Percentiles rank a stretch among this genome's conserved stretches.
phyloP scores from a whole-genome alignment of 30 jellyfish, hydroid and myxozoan genomes.

The Morbakka virulenta region DNA sequence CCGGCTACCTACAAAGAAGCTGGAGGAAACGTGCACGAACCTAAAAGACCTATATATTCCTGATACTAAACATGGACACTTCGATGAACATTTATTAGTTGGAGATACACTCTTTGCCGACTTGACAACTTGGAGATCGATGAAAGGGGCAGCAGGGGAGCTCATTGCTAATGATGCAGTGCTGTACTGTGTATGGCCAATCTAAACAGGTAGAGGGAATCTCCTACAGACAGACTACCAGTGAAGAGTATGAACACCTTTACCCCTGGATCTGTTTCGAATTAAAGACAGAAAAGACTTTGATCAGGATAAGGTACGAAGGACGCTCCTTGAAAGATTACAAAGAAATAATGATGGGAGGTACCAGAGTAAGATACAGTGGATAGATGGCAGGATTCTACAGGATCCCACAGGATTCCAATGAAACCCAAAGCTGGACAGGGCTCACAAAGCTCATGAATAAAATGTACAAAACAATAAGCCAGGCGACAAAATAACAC shows the following conservation, averaged over 20 bases:
- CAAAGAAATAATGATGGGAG: constrained; percentile 44
- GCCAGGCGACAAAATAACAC: too few species aligned
- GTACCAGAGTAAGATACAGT: constrained; percentile 45
- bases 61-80: neutral
- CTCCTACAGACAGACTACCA: neutral
- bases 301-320: constrained; percentile 13
- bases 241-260: constrained; percentile 21
- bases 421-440: too few species aligned
- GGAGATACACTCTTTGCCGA: neutral
- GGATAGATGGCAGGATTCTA: constrained; percentile 55
- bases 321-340: constrained; percentile 7
- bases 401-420: constrained; percentile 42
- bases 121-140: constrained; percentile 16
- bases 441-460: too few species aligned
- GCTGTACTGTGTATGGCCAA: constrained; percentile 15
- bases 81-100: neutral
- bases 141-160: constrained; percentile 47
- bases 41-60: neutral
- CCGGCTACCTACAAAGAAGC: neutral
- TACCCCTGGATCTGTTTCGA: constrained; percentile 16
- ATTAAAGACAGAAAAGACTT: constrained; percentile 30
- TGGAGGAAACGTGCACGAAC: neutral
- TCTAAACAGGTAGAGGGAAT: neutral
- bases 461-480: too few species aligned
- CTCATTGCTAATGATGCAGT: constrained; percentile 11